Conservation (phyloP, 1,140 invertebrate species). For the Heliothis virescens region DNA sequence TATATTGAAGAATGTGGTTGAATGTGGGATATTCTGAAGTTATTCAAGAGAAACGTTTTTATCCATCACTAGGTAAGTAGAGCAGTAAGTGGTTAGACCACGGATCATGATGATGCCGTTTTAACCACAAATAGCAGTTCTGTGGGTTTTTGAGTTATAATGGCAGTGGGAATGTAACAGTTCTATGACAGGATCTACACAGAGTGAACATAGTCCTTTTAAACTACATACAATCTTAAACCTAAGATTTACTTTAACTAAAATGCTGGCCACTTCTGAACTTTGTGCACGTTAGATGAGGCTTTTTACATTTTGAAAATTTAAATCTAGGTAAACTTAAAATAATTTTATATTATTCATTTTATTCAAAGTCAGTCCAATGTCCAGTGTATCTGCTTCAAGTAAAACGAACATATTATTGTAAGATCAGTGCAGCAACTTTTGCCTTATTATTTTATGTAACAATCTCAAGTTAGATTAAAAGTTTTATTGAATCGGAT, state of each 20-base stretch:
- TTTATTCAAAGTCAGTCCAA: not conserved
- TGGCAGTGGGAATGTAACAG: conserved; percentile 1
- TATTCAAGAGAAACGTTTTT: conserved; percentile 4
- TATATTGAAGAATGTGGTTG: not conserved
- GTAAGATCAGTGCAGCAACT: too few relatives aligned
- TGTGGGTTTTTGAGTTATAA: conserved; percentile 22
- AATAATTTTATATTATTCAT: not conserved
- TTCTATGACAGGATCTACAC: not conserved
- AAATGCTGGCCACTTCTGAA: too few relatives aligned
- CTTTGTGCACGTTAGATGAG: too few relatives aligned
- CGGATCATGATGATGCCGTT: conserved; percentile 43
- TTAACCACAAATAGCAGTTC: conserved; percentile 40
- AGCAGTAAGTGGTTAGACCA: conserved; percentile 39
- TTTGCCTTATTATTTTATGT: conserved; percentile 7
- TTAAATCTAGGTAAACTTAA: too few relatives aligned
- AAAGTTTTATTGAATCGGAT: too few relatives aligned
- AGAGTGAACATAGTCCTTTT: not conserved
- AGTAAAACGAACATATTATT: too few relatives aligned
- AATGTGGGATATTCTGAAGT: not conserved
- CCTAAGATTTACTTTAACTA: too few relatives aligned
- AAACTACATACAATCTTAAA: not conserved
- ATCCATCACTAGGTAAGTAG: conserved; percentile 37
- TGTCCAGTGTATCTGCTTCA: not conserved
- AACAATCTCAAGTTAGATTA: too few relatives aligned
- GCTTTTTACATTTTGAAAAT: too few relatives aligned